Conservation (phyloP, 2,888 invertebrate species). For the Omphaloscelis lunosa region DNA sequence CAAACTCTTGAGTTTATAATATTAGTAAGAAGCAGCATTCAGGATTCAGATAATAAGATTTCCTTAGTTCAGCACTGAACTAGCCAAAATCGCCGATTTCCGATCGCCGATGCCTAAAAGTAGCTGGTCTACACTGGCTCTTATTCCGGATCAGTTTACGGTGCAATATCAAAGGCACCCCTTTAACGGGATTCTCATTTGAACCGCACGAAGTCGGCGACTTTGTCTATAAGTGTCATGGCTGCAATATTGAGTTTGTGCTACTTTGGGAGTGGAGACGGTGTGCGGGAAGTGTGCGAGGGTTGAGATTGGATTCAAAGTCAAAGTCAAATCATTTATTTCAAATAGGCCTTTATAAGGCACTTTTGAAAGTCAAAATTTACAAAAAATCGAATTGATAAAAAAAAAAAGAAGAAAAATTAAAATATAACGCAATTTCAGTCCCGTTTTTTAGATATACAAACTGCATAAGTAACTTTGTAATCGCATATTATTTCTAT, state of each 20-base stretch:
- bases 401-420: no score
- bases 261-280: slow-evolving; percentile 37
- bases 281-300: slow-evolving; percentile 2
- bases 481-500: no score
- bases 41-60: background rate
- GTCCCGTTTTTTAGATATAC: no score
- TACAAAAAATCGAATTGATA: no score
- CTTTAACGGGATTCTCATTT: slow-evolving; percentile 47
- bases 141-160: slow-evolving; percentile 45
- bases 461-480: no score
- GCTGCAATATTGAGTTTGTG: slow-evolving; percentile 58
- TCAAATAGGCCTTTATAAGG: no score
- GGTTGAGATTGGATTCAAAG: background rate
- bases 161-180: slow-evolving; percentile 51
- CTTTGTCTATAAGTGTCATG: slow-evolving; percentile 59
- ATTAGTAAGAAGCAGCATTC: no score
- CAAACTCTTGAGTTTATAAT: no score
- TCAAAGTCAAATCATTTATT: no score
- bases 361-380: no score
- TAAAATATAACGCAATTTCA: no score
- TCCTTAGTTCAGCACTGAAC: background rate
- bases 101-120: background rate
- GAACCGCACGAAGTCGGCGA: slow-evolving; percentile 34
- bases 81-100: background rate
- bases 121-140: background rate